Conservation (phyloP, 1,140 invertebrate species). For the Magallana angulata region DNA sequence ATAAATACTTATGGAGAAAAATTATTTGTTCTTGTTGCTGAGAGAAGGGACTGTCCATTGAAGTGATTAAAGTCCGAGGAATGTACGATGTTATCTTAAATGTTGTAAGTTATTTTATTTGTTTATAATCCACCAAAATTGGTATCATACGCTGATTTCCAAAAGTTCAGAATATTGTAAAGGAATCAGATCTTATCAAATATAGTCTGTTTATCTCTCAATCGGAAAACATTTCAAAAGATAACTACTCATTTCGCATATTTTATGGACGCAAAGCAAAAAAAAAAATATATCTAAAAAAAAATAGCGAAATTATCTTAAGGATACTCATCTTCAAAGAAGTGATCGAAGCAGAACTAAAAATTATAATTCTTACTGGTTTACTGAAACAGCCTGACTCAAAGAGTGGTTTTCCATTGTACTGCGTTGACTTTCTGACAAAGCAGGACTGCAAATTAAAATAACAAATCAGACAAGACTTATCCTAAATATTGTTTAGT, state of each 20-base stretch:
- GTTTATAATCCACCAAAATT: neutral
- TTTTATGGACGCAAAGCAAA: neutral
- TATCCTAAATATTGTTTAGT: no score
- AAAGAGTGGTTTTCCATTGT: slow-evolving; percentile 10
- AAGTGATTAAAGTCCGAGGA: neutral
- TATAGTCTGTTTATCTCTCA: neutral
- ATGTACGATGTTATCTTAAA: no score
- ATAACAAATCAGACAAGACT: neutral
- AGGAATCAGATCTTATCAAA: neutral
- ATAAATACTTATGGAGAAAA: neutral
- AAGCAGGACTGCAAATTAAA: neutral
- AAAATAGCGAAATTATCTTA: neutral
- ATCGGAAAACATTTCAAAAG: neutral
- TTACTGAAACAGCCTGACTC: neutral
- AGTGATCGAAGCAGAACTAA: neutral
- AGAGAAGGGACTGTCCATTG: neutral
- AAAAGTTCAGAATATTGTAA: neutral
- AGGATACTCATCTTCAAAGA: neutral
- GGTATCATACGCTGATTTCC: neutral
- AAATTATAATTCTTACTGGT: neutral
- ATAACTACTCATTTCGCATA: neutral
- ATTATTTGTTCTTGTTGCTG: neutral
- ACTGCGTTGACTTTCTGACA: neutral
- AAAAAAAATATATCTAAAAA: neutral
- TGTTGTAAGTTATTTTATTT: no score